Evolutionary conservation across 2,888 invertebrate species (phyloP), one percentile per base, ranked within the genome.

Genomic region (Callimorpha dominula): DNA sequence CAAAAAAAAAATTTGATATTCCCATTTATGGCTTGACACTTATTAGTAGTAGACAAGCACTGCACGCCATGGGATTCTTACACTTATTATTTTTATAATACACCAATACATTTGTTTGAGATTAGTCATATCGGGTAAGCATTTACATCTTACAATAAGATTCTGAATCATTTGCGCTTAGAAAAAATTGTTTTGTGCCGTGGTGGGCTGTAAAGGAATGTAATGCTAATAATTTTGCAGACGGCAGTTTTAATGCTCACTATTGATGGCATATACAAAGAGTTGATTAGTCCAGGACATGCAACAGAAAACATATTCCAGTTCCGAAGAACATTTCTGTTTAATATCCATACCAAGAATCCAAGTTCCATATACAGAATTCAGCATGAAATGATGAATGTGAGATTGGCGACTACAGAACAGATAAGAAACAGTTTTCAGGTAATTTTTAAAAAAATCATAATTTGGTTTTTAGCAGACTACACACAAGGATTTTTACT

Each of bases 241-340:
- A 88, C 85, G 76, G 86, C 82, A 70, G 68, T 75, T 20, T 65
- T 93, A 64, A 78, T 92, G 7, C 12, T 94, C 0, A 78, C 90
- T 0, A 84, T 95, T 8, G 92, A 92, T 68, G 95, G 95, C 0
- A 79, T 94, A 6, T 93, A 87, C 78, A 92, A 89, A 74, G 92
- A 94, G 70, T 74, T 76, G 15, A 65, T 68, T 3, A 60, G 65
- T 54, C 60, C 79, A 4, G 46, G 49, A 0, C 60, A 70, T 66
- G 57, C 68, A 17, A 46, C 62, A 14, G 63, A 76, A 65, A 68
- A 76, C 43, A 71, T 76, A 52, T 83, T 77, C 43, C 85, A 80
- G 67, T 95, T 95, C 77, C 86, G 95, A 76, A 87, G 94, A 66
- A 91, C 94, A 0, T 93, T 95, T 68, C 64, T 91, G 1, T 89